phyloP scores from a whole-genome alignment of 1,140 invertebrate genomes.

The Lerema accius region DNA sequence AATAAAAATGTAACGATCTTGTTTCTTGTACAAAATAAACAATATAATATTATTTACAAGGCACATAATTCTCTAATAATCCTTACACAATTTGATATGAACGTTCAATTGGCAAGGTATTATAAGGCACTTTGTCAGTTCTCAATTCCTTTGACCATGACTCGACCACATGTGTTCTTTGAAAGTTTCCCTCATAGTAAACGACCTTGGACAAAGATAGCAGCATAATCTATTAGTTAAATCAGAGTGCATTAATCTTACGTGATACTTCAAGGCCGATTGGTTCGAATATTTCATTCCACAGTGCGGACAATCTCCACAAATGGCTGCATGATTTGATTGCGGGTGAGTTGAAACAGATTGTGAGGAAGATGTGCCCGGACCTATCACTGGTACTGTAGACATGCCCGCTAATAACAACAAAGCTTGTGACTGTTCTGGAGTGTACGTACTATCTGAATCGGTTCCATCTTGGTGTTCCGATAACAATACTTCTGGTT shows the following conservation, averaged over 20 bases:
- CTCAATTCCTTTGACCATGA: constrained; percentile 85
- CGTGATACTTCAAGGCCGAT: constrained; percentile 87
- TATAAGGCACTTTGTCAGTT: constrained; percentile 50
- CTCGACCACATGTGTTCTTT: constrained; percentile 86
- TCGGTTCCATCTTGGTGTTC: constrained; percentile 73
- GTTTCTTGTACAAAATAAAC: constrained; percentile 10
- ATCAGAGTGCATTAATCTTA: constrained; percentile 87
- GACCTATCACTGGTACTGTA: constrained; percentile 49
- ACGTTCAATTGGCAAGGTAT: constrained; percentile 41
- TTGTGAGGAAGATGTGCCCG: constrained; percentile 69
- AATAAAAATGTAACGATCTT: neutral
- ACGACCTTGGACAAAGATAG: constrained; percentile 86
- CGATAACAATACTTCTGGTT: constrained; percentile 77
- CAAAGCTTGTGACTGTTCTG: constrained; percentile 71
- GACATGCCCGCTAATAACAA: constrained; percentile 73
- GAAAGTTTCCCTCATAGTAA: constrained; percentile 85
- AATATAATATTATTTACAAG: constrained; percentile 39
- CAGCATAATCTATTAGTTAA: constrained; percentile 86
- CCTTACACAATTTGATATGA: constrained; percentile 26
- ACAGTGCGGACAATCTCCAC: constrained; percentile 86
- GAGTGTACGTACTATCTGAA: constrained; percentile 56
- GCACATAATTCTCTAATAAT: constrained; percentile 43
- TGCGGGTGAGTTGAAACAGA: constrained; percentile 59
- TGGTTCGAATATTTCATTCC: constrained; percentile 86
- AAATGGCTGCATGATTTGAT: constrained; percentile 84